Evolutionary conservation across 2,888 invertebrate species (phyloP), one percentile per base, ranked within the genome.

Genomic region (Pristionchus entomophagus): DNA sequence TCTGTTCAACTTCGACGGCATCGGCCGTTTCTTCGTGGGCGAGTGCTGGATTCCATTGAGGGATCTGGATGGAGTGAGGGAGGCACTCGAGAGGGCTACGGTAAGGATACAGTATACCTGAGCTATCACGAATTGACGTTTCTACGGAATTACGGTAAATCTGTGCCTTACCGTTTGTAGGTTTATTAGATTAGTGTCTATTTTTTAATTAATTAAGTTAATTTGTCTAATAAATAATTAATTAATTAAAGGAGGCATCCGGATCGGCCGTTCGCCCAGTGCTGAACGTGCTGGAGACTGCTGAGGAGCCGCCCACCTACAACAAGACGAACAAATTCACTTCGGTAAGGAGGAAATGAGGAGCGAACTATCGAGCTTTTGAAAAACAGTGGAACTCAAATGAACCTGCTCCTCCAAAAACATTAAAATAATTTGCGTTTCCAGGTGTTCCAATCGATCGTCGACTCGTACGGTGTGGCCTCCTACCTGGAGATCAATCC

Each of bases 1-100:
- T 95, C 95, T 98, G 93, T 98, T 99, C 95, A 99, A 98, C 94
- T 95, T 99, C 95, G 99, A 99, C 94, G 99, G 99, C n/a, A 99
- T 99, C 2, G 98, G 99, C 94, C 98, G 99, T 94, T 99, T 99
- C 95, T 95, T 99, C 92, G 98, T 99, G 93, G 99, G 98, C 22
- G 99, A 99, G 94, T 98, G 98, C 94, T 99, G 97, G 98, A 97
- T 96, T 93, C 98, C 97, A 19, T 96, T 96, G 10, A 94, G 96
- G 86, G 97, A 97, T 93, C 94, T 97, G 93, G 97, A 98, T 94
- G 96, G 96, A 26, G 97, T 99, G 85, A 97, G 97, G 93, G 95
- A 97, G 91, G 97, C 98, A 0, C 95, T 99, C 69, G 95, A 97
- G 88, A 95, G 97, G 84, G 99, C 98, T 93, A 98, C 98, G 88